A percentile compares a stretch with the other conserved stretches of the same genome.
phyloP scores from a whole-genome alignment of 2,888 invertebrate species.

The Hemithea aestivaria region DNA sequence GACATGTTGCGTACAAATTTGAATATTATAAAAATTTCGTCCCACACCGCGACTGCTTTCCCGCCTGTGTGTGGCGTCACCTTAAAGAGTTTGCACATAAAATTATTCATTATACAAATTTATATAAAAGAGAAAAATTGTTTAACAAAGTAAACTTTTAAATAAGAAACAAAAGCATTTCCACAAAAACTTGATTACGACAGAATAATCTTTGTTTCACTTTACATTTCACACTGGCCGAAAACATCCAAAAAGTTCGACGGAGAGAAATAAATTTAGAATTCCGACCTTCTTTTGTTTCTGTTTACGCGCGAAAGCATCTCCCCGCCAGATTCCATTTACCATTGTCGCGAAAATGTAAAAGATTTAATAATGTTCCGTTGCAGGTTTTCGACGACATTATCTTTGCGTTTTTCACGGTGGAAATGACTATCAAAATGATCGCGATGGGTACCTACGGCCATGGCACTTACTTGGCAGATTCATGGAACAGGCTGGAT shows the following conservation, averaged over 20 bases:
- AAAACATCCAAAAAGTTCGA: conserved; percentile 19
- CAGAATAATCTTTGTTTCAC: conserved; percentile 5
- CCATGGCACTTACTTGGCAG: conserved; percentile 95
- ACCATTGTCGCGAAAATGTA: conserved; percentile 17
- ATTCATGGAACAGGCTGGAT: conserved; percentile 99
- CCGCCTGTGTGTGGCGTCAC: no score
- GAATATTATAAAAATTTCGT: no score
- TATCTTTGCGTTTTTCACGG: conserved; percentile 98
- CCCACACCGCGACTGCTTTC: no score
- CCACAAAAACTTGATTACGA: neutral
- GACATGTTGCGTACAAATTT: no score
- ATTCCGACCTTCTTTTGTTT: conserved; percentile 21
- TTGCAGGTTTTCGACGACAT: conserved; percentile 96
- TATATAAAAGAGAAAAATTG: no score
- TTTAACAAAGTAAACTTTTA: neutral
- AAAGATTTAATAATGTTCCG: conserved; percentile 19
- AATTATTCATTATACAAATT: no score
- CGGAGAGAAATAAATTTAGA: conserved; percentile 17
- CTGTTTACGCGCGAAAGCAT: conserved; percentile 20
- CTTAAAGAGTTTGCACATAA: neutral
- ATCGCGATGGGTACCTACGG: conserved; percentile 98
- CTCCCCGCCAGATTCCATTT: conserved; percentile 20
- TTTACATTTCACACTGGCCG: conserved; percentile 21
- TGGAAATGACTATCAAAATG: conserved; percentile 99
- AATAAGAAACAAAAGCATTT: neutral